Evolutionary conservation across 2,113 vertebrate genomes (phyloP).

Genomic region (Hemicordylus capensis): DNA sequence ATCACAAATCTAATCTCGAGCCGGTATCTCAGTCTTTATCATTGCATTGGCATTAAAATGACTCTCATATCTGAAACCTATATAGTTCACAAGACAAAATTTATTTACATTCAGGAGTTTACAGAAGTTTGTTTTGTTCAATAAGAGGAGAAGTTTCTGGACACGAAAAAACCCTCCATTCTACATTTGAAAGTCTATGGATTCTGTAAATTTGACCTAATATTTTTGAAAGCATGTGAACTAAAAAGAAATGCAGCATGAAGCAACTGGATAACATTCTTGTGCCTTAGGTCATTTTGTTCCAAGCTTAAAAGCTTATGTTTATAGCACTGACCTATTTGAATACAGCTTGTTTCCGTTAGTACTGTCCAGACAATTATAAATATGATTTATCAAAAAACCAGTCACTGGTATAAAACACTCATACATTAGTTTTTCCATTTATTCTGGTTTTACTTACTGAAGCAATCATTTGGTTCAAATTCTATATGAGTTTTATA

Average conservation of each 20-base stretch:
- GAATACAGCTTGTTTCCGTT: conserved; percentile 43
- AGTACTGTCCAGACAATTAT: conserved; percentile 63
- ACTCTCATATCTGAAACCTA: conserved; percentile 16
- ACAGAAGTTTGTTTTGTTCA: conserved; percentile 40
- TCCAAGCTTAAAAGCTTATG: conserved; percentile 63
- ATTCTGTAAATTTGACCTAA: conserved; percentile 49
- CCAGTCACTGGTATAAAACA: conserved; percentile 52
- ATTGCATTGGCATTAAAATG: background rate
- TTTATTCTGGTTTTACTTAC: conserved; percentile 36
- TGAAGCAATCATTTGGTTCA: conserved; percentile 40
- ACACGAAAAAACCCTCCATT: background rate
- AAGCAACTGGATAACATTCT: conserved; percentile 47
- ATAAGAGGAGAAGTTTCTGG: conserved; percentile 33
- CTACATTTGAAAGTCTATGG: conserved; percentile 29
- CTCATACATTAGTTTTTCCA: conserved; percentile 36
- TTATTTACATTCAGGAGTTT: background rate
- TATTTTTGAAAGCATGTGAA: conserved; percentile 55
- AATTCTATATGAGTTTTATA: conserved; percentile 18
- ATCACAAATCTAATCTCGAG: background rate
- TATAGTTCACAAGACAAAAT: background rate
- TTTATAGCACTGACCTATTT: conserved; percentile 41
- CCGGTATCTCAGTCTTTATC: background rate
- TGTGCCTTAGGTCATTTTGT: conserved; percentile 59
- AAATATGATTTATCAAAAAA: conserved; percentile 63
- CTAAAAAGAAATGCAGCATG: conserved; percentile 51